These are phyloP conservation scores for Stenodera caucasica DNA, from an alignment of 2,888 invertebrate species.

Conservation along the genomic window DNA sequence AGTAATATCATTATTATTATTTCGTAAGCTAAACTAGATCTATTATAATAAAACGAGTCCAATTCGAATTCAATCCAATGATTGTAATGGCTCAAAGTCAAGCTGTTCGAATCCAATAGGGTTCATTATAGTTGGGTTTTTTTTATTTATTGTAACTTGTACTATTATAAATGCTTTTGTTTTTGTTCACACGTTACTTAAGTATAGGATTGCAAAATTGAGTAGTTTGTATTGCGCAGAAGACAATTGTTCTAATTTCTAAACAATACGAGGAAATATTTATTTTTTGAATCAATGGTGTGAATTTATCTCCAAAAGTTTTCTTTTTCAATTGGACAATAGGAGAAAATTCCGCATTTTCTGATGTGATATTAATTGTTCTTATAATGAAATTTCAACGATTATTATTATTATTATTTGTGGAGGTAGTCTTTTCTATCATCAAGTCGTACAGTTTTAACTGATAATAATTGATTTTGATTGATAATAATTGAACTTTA, in stretches of 20 bases:
- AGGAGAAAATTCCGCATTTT: no score
- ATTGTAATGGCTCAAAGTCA: no score
- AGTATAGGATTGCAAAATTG: neutral
- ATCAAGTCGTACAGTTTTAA: neutral
- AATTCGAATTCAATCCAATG: no score
- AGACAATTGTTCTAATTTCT: constrained; percentile 4
- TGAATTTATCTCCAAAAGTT: neutral
- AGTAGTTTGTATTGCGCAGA: neutral
- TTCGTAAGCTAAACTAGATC: neutral
- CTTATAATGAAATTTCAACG: no score
- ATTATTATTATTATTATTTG: no score
- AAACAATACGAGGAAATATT: neutral
- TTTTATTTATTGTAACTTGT: no score
- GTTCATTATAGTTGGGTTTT: no score
- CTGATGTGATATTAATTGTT: no score
- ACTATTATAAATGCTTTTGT: no score
- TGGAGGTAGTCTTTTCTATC: neutral
- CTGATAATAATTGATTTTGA: neutral
- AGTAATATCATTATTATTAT: neutral
- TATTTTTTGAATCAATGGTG: neutral
- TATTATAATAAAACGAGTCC: no score
- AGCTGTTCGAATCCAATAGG: no score
- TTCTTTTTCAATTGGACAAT: no score
- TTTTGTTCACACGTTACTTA: neutral
- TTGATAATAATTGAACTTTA: constrained; percentile 1